Percentiles rank a stretch among this genome's conserved stretches.
Evolutionary conservation across 1,140 invertebrate genomes (phyloP).

Genomic region (Drosophila guanche): DNA sequence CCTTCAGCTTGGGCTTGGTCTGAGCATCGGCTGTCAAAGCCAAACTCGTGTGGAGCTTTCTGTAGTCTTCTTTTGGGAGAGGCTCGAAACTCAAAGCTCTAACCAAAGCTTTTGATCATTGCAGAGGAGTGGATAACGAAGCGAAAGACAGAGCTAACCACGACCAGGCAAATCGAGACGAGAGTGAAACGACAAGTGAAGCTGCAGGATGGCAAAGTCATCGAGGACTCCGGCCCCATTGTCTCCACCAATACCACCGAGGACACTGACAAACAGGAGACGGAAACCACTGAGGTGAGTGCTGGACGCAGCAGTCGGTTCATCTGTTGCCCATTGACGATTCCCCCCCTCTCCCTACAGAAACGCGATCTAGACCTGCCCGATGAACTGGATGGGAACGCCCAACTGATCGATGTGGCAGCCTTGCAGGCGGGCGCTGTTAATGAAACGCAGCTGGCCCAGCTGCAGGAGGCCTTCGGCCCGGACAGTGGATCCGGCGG

Average conservation of each 20-base stretch:
- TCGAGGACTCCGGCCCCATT: constrained; percentile 93
- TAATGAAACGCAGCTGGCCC: constrained; percentile 65
- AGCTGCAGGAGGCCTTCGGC: constrained; percentile 65
- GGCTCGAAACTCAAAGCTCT: constrained; percentile 21
- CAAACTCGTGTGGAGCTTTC: background rate
- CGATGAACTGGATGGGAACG: constrained; percentile 64
- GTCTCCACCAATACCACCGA: constrained; percentile 94
- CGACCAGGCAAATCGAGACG: constrained; percentile 94
- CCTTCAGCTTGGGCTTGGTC: constrained; percentile 33
- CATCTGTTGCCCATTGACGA: background rate
- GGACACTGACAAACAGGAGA: constrained; percentile 94
- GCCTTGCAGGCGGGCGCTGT: constrained; percentile 58
- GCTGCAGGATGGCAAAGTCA: constrained; percentile 94
- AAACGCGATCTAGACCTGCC: constrained; percentile 78
- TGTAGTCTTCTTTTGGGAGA: constrained; percentile 40
- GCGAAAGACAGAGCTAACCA: constrained; percentile 93
- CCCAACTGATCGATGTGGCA: constrained; percentile 62
- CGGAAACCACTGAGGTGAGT: constrained; percentile 91
- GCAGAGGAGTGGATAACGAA: constrained; percentile 96
- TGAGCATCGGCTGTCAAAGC: constrained; percentile 22
- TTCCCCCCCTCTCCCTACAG: constrained; percentile 16
- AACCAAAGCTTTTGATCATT: constrained; percentile 56
- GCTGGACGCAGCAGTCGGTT: background rate
- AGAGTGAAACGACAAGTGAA: constrained; percentile 94
- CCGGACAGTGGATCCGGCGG: constrained; percentile 41